Conservation (phyloP, 2,797 vertebrate genomes). For the Arctocebus calabarensis region DNA sequence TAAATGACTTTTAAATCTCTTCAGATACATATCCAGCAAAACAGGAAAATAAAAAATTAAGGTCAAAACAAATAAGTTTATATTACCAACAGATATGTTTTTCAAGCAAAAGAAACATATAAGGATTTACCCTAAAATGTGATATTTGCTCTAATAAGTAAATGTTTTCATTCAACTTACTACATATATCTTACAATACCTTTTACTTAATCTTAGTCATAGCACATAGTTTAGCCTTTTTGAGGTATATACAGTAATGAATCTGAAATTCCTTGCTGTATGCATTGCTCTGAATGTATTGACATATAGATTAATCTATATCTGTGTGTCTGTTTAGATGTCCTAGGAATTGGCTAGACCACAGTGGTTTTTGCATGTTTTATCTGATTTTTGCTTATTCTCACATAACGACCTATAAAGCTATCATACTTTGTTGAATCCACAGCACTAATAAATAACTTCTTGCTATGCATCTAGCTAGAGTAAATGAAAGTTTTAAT, state of each 20-base stretch:
- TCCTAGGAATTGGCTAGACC: neutral
- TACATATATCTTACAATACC: neutral
- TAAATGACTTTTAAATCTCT: constrained; percentile 27
- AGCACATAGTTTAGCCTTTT: neutral
- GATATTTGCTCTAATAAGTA: neutral
- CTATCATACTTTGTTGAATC: neutral
- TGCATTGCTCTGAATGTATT: neutral
- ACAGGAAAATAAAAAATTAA: neutral
- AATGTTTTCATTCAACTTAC: neutral
- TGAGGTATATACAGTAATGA: neutral
- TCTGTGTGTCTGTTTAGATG: neutral
- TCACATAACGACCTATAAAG: neutral
- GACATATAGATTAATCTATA: neutral
- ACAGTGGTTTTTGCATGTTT: neutral
- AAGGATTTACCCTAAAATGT: neutral
- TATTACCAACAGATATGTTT: neutral
- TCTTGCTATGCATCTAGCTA: neutral
- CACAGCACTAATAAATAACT: neutral
- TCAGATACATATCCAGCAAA: neutral
- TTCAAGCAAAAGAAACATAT: constrained; percentile 9
- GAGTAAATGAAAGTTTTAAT: neutral
- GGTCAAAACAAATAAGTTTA: neutral
- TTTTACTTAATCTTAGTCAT: neutral
- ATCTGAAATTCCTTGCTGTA: neutral
- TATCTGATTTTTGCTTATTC: neutral